Evolutionary conservation across 2,113 vertebrate species (phyloP).

Genomic region (Rhinopomastus cyanomelas): DNA sequence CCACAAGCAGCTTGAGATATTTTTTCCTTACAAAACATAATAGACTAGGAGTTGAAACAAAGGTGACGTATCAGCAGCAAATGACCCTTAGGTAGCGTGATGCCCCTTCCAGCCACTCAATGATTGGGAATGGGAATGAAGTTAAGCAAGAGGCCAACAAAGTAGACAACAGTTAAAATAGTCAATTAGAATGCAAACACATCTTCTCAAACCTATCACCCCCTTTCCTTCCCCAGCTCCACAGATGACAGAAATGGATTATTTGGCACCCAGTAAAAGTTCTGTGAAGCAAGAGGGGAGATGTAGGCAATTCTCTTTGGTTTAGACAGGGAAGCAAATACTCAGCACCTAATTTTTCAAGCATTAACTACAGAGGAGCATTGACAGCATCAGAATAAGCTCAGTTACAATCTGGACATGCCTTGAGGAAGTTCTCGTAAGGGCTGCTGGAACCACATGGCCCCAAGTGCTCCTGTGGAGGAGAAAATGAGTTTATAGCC

Average conservation of each 20-base stretch:
- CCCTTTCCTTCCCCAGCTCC: neutral
- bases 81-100: neutral
- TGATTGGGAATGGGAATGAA: slow-evolving; percentile 8
- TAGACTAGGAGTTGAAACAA: slow-evolving; percentile 42
- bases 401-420: neutral
- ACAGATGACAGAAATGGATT: neutral
- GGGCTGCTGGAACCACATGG: neutral
- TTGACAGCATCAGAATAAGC: neutral
- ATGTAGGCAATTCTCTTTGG: neutral
- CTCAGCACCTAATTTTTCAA: neutral
- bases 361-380: neutral
- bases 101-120: slow-evolving; percentile 18
- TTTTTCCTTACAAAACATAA: neutral
- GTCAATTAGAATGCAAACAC: neutral
- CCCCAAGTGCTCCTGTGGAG: neutral
- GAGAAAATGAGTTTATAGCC: neutral
- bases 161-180: neutral
- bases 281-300: neutral
- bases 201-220: neutral
- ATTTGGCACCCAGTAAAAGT: neutral
- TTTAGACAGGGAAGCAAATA: neutral
- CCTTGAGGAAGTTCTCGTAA: neutral
- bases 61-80: slow-evolving; percentile 52
- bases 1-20: neutral
- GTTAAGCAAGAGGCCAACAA: neutral